phyloP scores from a whole-genome alignment of 2,888 invertebrate species.

The Eilema caniola region DNA sequence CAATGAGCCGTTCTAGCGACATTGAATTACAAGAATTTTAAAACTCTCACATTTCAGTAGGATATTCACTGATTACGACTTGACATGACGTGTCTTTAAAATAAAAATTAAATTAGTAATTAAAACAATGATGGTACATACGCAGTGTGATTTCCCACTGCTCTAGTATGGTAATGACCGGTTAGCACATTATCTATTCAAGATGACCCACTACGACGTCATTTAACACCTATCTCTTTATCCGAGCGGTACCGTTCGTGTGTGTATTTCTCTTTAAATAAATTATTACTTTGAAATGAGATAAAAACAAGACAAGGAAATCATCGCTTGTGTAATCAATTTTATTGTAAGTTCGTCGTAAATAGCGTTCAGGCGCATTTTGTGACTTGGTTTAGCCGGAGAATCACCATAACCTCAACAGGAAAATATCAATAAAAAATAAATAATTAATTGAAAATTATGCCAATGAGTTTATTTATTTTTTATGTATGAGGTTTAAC shows the following conservation, averaged over 20 bases:
- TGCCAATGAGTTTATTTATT: slow-evolving; percentile 23
- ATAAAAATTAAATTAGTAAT: slow-evolving; percentile 24
- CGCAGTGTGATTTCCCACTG: slow-evolving; percentile 44
- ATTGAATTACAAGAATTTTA: too few species aligned
- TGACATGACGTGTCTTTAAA: not conserved
- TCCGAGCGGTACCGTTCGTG: slow-evolving; percentile 31
- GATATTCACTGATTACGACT: not conserved
- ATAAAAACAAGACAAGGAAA: slow-evolving; percentile 50
- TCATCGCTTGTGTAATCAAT: slow-evolving; percentile 34
- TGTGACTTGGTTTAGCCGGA: slow-evolving; percentile 32
- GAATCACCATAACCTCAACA: slow-evolving; percentile 32
- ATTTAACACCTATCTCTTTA: slow-evolving; percentile 42
- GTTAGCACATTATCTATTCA: slow-evolving; percentile 50
- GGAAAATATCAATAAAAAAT: slow-evolving; percentile 15
- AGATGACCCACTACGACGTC: slow-evolving; percentile 47
- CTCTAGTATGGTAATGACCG: slow-evolving; percentile 58
- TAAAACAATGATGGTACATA: not conserved
- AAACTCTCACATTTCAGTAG: too few species aligned
- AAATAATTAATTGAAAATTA: slow-evolving; percentile 10
- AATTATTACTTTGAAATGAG: slow-evolving; percentile 33
- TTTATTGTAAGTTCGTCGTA: slow-evolving; percentile 37
- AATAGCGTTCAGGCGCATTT: slow-evolving; percentile 41
- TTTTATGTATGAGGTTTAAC: slow-evolving; percentile 15
- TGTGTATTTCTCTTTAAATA: slow-evolving; percentile 30
- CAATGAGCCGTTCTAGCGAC: too few species aligned